Percentiles rank a stretch among this genome's conserved stretches.
Evolutionary conservation across 2,888 invertebrate genomes (phyloP).

Genomic region (Acrobasis repandana): DNA sequence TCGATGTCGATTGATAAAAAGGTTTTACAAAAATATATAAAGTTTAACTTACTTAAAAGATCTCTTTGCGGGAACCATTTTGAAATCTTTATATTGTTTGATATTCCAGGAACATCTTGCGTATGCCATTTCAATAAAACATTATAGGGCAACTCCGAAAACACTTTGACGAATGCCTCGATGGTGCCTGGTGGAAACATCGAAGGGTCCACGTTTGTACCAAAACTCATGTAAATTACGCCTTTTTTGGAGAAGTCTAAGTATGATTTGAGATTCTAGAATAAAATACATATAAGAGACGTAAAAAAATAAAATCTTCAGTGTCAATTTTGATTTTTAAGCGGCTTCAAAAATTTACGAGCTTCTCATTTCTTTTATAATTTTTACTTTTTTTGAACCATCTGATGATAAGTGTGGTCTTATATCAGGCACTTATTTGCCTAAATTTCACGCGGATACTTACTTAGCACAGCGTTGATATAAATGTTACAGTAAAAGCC

Average conservation of each 20-base stretch:
- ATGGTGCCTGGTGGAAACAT: constrained; percentile 35
- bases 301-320: no score
- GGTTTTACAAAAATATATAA: no score
- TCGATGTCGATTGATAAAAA: no score
- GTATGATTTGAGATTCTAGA: constrained; percentile 54
- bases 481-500: background rate
- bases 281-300: constrained; percentile 15
- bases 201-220: constrained; percentile 46
- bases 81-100: constrained; percentile 44
- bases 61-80: constrained; percentile 53
- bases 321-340: no score
- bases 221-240: constrained; percentile 55
- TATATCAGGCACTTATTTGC: no score
- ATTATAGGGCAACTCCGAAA: constrained; percentile 41
- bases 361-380: no score
- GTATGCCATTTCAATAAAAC: constrained; percentile 49
- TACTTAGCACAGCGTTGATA: no score
- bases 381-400: no score
- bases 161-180: constrained; percentile 35
- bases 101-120: constrained; percentile 37
- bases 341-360: background rate
- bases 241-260: constrained; percentile 58
- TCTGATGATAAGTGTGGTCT: no score
- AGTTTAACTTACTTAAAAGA: constrained; percentile 38
- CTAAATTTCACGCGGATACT: no score